phyloP scores from a whole-genome alignment of 2,888 invertebrate genomes.

The Oscheius sp. region DNA sequence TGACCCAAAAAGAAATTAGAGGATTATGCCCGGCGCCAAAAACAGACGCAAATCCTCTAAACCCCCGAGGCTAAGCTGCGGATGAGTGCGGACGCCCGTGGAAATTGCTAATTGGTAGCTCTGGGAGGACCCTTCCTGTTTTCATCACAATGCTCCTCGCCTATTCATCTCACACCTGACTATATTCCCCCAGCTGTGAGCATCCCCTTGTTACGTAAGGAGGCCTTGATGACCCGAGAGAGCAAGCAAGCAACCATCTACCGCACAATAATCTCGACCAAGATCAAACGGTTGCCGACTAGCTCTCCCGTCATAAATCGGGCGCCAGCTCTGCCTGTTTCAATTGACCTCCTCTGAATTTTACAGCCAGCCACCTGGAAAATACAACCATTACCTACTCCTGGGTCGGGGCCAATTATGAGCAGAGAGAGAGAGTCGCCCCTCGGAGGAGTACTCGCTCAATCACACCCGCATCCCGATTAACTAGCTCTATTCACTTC shows the following conservation, averaged over 20 bases:
- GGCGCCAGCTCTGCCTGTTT: conserved; percentile 21
- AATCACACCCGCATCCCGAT: conserved; percentile 24
- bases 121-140: background rate
- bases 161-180: background rate
- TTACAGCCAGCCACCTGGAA: conserved; percentile 7
- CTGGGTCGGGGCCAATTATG: background rate
- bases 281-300: background rate
- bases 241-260: background rate
- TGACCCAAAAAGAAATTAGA: too few relatives aligned
- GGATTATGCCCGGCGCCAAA: conserved; percentile 13
- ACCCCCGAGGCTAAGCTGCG: background rate
- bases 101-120: conserved; percentile 33
- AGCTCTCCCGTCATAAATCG: conserved; percentile 1
- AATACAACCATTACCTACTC: background rate
- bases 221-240: background rate
- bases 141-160: background rate
- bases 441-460: background rate
- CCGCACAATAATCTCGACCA: conserved; percentile 16
- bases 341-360: conserved; percentile 23
- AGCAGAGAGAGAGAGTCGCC: background rate
- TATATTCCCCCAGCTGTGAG: background rate
- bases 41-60: conserved; percentile 30
- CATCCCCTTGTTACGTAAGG: too few relatives aligned
- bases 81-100: too few relatives aligned
- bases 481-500: conserved; percentile 32